Conservation (phyloP, 2,888 invertebrate species). For the Tryphoninae sp. region DNA sequence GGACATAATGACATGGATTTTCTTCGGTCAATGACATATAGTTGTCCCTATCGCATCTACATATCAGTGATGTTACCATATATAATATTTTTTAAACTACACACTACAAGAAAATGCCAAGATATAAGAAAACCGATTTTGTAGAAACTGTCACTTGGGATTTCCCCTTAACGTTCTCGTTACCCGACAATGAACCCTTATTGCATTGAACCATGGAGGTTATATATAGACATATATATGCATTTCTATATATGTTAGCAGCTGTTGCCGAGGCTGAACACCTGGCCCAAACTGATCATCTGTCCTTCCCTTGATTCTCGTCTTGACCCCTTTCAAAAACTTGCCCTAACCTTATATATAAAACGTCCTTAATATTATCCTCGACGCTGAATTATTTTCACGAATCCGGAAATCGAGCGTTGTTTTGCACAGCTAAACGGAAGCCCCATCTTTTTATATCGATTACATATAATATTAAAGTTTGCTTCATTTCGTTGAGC, state of each 20-base stretch:
- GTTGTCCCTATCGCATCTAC: too few relatives aligned
- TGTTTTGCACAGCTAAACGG: not conserved
- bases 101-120: too few relatives aligned
- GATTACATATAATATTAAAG: slow-evolving; percentile 2
- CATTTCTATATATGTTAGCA: slow-evolving; percentile 32
- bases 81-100: too few relatives aligned
- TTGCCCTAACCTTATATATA: slow-evolving; percentile 8
- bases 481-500: not conserved
- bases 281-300: slow-evolving; percentile 40
- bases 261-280: slow-evolving; percentile 51
- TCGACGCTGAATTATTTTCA: not conserved
- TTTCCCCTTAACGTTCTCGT: not conserved
- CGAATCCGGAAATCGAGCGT: not conserved
- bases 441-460: not conserved
- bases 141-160: too few relatives aligned
- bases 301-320: slow-evolving; percentile 3
- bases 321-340: slow-evolving; percentile 8
- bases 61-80: too few relatives aligned
- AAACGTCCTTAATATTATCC: slow-evolving; percentile 5
- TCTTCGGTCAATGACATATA: too few relatives aligned
- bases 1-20: too few relatives aligned
- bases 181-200: slow-evolving; percentile 27
- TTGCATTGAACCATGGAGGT: slow-evolving; percentile 28
- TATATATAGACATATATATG: not conserved
- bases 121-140: too few relatives aligned